A percentile compares a stretch with the other conserved stretches of the same genome.
Conservation (phyloP, 1,140 invertebrate species). For the Ceratina japonica region DNA sequence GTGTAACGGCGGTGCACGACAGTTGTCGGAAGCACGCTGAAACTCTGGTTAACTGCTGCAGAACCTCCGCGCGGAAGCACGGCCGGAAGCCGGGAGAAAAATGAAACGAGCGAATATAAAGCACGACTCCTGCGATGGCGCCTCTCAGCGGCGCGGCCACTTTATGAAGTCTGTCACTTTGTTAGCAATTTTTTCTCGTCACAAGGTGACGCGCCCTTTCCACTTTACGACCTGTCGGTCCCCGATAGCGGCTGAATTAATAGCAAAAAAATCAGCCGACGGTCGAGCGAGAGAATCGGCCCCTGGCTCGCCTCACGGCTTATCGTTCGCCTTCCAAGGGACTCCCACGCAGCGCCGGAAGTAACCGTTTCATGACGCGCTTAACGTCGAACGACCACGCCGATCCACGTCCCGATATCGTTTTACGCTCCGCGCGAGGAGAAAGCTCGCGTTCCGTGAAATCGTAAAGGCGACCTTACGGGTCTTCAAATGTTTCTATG, state of each 20-base stretch:
- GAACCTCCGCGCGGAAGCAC: not conserved
- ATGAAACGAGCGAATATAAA: slow-evolving; percentile 48
- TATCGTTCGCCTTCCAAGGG: not conserved
- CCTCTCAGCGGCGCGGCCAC: slow-evolving; percentile 8
- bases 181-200: slow-evolving; percentile 30
- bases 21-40: slow-evolving; percentile 11
- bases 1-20: not conserved
- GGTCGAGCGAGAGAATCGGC: not conserved
- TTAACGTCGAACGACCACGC: not conserved
- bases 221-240: not conserved
- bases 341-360: not conserved
- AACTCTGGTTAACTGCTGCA: slow-evolving; percentile 8
- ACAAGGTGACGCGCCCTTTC: not conserved
- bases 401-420: not conserved
- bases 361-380: not conserved
- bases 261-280: not conserved
- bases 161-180: slow-evolving; percentile 41
- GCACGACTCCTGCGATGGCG: not conserved
- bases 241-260: slow-evolving; percentile 8
- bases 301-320: not conserved
- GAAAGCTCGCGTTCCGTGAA: not conserved
- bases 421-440: not conserved
- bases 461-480: not conserved
- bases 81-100: not conserved
- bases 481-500: too few relatives aligned